Base-by-base conservation (phyloP, 2,888 invertebrate genomes). In the Bombyx huttoni region DNA sequence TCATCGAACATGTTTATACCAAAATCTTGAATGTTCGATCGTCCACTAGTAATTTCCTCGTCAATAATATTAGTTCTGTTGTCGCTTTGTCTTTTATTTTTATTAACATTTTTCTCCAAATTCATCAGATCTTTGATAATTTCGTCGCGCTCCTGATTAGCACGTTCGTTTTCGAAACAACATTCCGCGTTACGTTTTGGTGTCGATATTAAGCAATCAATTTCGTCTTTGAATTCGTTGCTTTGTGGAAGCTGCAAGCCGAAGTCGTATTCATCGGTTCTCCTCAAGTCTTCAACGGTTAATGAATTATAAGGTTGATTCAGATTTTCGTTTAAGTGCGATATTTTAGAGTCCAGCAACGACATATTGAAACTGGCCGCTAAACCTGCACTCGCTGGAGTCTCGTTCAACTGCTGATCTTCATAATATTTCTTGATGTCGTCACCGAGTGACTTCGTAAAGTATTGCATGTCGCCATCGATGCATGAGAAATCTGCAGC, bases 401-500 rank as follows among this genome's bases (percentile, higher is more conserved):
- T 65, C 55, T 86, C 86, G 50, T 66, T 75, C 8, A 87, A 57
- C 50, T 81, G 83, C 53, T 82, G 84, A 52, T 86, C 86, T 60
- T 82, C 79, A 53, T 88, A 88, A 68, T 81, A 88, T 59, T 87
- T 86, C 58, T 86, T 87, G 0, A 88, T 86, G 51, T 88, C 88
- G 51, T 88, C 87, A 52, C 83, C 86, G 81, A 88, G 84, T 35
- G 86, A 82, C 63, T 87, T 87, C 0, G 86, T 86, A 47, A 87
- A 87, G 57, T 81, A 88, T 56, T 87, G 86, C 86, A 87, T 84
- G 52, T 88, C 88, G 33, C 80, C 84, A 55, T 87, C 88, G 46
- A 88, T 86, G 52, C 85, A 81, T 1, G 87, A 80, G 58, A 88
- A 85, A 57, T 88, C 88, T 55, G 80, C 75, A 35, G 77, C 61